Percentiles rank a stretch among this genome's conserved stretches.
phyloP scores from a whole-genome alignment of 2,797 vertebrate genomes.

The Coregonus sp. region DNA sequence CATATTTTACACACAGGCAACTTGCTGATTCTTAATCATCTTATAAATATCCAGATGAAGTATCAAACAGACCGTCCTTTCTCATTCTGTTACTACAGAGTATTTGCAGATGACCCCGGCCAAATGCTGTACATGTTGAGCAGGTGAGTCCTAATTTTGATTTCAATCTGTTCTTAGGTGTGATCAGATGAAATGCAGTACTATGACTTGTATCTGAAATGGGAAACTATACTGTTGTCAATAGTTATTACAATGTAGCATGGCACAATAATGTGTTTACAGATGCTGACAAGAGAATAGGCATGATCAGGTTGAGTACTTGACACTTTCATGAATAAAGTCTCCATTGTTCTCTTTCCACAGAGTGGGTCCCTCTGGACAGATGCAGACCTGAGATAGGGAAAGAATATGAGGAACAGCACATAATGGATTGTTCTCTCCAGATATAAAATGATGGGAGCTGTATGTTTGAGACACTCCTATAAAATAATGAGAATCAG shows the following conservation, averaged over 20 bases:
- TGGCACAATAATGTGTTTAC: not conserved
- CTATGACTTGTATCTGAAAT: not conserved
- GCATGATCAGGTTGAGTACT: not conserved
- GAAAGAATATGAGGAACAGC: not conserved
- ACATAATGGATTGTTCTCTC: constrained; percentile 24
- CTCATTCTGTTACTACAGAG: constrained; percentile 51
- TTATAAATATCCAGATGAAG: not conserved
- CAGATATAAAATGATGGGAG: constrained; percentile 8
- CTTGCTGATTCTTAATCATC: not conserved
- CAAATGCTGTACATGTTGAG: constrained; percentile 77
- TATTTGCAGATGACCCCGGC: constrained; percentile 75
- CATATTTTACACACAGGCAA: not conserved
- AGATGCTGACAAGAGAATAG: not conserved
- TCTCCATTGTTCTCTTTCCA: constrained; percentile 9
- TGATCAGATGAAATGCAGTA: not conserved
- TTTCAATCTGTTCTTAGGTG: not conserved
- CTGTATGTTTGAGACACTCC: constrained; percentile 26
- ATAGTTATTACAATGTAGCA: not conserved
- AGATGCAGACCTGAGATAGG: constrained; percentile 63
- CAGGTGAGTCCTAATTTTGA: constrained; percentile 58
- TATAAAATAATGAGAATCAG: too few species aligned
- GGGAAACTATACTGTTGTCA: not conserved
- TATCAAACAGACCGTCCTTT: constrained; percentile 13
- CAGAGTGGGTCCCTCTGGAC: constrained; percentile 62
- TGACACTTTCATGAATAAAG: not conserved